A percentile compares a stretch with the other conserved stretches of the same genome.
Conservation (phyloP, 1,140 invertebrate species). For the Stratiolaelaps scimitus region DNA sequence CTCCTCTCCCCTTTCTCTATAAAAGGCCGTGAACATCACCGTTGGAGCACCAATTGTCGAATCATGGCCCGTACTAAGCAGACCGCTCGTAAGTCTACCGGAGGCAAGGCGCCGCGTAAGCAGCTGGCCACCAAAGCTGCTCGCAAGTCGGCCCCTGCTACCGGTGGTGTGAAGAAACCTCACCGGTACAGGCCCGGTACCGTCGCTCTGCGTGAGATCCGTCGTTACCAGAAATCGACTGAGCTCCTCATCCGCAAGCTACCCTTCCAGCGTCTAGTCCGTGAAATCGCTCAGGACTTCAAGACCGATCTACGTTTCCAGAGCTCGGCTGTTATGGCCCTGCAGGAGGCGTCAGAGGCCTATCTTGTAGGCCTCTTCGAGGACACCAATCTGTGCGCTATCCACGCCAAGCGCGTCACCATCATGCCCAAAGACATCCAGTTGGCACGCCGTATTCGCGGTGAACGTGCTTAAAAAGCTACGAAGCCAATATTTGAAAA, state of each 20-base stretch:
- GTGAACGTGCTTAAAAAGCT: conserved; percentile 6
- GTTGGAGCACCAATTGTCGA: too few species aligned
- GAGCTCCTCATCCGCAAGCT: conserved; percentile 53
- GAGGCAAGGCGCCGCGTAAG: conserved; percentile 46
- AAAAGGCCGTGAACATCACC: too few species aligned
- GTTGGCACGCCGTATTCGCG: conserved; percentile 4
- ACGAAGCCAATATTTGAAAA: neutral
- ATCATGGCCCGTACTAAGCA: conserved; percentile 41
- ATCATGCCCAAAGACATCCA: too few species aligned
- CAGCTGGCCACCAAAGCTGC: conserved; percentile 45
- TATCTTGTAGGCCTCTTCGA: too few species aligned
- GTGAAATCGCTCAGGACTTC: conserved; percentile 34
- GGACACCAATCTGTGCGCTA: too few species aligned
- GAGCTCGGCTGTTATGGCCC: conserved; percentile 31
- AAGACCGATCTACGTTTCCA: conserved; percentile 35
- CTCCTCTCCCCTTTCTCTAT: too few species aligned
- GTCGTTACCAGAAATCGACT: conserved; percentile 51
- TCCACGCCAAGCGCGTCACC: too few species aligned
- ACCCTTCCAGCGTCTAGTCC: conserved; percentile 42
- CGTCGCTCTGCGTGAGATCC: conserved; percentile 54
- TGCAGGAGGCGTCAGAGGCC: too few species aligned
- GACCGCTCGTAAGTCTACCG: conserved; percentile 45
- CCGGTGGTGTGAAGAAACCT: conserved; percentile 40
- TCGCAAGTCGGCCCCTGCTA: conserved; percentile 37
- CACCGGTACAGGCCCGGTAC: conserved; percentile 39